These are phyloP conservation scores for Penaeus indicus DNA, from an alignment of 1,140 invertebrate species.

Conservation along the genomic window DNA sequence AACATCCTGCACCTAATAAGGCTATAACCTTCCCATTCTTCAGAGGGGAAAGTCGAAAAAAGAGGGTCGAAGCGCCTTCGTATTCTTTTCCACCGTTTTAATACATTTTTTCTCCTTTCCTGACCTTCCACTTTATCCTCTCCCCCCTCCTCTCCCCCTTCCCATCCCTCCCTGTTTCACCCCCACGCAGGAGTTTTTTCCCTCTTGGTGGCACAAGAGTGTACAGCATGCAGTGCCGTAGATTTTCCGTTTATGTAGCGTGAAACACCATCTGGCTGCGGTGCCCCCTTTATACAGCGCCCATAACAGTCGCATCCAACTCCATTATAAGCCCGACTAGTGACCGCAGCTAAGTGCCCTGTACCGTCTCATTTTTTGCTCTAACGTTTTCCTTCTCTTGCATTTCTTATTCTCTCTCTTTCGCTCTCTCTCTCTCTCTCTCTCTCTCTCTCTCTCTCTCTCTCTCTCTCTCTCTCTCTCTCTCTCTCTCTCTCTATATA, in stretches of 20 bases:
- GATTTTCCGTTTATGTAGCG: constrained; percentile 57
- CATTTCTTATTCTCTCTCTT: not conserved
- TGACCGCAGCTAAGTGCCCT: constrained; percentile 51
- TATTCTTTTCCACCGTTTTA: not conserved
- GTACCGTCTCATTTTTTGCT: not conserved
- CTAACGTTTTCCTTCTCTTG: not conserved
- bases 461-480: not conserved
- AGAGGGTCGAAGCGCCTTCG: no score
- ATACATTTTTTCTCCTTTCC: not conserved
- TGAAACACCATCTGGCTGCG: constrained; percentile 39
- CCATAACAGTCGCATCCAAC: constrained; percentile 60
- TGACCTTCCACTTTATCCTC: not conserved
- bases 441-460: constrained; percentile 17
- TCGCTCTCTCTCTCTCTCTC: not conserved
- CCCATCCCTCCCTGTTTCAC: not conserved
- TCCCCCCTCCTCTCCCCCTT: constrained; percentile 14
- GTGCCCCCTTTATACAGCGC: constrained; percentile 49
- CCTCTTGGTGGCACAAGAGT: constrained; percentile 2
- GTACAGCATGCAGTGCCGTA: constrained; percentile 42
- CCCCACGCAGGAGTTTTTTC: not conserved
- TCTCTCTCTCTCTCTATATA: not conserved
- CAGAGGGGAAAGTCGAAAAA: no score
- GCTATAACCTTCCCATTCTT: no score
- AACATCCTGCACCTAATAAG: no score
- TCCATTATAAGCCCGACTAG: constrained; percentile 40